Evolutionary conservation across 2,113 vertebrate genomes (phyloP).

Genomic region (Semnornis frantzii): DNA sequence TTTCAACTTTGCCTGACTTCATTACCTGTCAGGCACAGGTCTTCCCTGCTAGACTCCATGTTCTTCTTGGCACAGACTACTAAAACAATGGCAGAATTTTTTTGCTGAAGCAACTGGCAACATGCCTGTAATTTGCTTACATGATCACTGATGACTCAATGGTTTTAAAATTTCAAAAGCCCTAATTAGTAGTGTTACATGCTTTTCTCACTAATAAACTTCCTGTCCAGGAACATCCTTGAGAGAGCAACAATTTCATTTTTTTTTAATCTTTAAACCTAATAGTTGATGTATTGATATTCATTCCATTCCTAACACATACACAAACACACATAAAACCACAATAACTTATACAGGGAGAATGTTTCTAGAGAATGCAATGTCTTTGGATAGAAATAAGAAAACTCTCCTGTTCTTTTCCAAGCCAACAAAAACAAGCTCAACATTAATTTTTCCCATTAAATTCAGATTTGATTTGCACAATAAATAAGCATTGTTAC

Average conservation of each 20-base stretch:
- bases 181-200: not conserved
- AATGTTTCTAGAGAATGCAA: not conserved
- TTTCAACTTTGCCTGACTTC: not conserved
- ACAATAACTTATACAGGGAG: not conserved
- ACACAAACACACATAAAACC: not conserved
- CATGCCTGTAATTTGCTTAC: not conserved
- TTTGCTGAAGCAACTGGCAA: not conserved
- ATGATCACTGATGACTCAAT: not conserved
- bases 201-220: not conserved
- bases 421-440: not conserved
- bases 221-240: not conserved
- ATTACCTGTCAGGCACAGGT: not conserved
- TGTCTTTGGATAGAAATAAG: not conserved
- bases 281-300: not conserved
- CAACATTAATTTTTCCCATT: not conserved
- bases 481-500: not conserved
- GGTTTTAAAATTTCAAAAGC: constrained; percentile 5
- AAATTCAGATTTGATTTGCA: not conserved
- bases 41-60: not conserved
- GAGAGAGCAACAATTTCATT: not conserved
- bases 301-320: not conserved
- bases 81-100: not conserved
- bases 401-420: not conserved
- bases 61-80: not conserved
- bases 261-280: not conserved